Evolutionary conservation across 2,113 vertebrate genomes (phyloP), one percentile per base, ranked within the genome.

Genomic region (Saguinus imperator): DNA sequence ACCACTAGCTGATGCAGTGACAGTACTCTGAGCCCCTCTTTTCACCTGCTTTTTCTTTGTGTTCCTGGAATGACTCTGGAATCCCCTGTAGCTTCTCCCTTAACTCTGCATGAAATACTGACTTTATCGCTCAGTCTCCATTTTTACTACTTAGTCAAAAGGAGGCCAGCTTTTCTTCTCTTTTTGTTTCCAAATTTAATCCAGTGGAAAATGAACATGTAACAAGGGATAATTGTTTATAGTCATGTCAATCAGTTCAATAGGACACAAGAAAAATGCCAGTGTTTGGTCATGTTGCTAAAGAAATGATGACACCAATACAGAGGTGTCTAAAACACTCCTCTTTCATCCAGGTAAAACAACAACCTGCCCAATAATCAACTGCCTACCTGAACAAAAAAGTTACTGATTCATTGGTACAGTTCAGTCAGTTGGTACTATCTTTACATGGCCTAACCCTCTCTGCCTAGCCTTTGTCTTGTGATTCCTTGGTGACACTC

Each of bases 1-100:
- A 3, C 27, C 76, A 9, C 21, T 48, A 75, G 18, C 21, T 14
- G 6, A 1, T 1, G 1, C 1, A 12, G 3, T 8, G 0, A 40
- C 37, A 1, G 40, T 23, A 37, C 57, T 43, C n/a, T 32, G 48
- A 79, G 52, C 3, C 32, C 17, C 89, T 73, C 45, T 88, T 83
- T 57, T 40, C 35, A 5, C 3, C 2, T 18, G 11, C 1, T 29
- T 93, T n/a, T 77, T 32, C 50, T 91, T 75, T 55, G 11, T 45
- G 32, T 2, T 87, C 35, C 50, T 35, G 11, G 57, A 68, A 32
- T 9, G 43, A 32, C 58, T 75, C 25, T 64, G 7, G 45, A 48
- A 77, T 18, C 2, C 8, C 20, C 35, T 48, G 9, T 12, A 52
- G 68, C 12, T 8, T 84, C 29, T 52, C 45, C 14, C 21, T 25